Conservation (phyloP, 1,140 invertebrate species). For the Drosophila yakuba region DNA sequence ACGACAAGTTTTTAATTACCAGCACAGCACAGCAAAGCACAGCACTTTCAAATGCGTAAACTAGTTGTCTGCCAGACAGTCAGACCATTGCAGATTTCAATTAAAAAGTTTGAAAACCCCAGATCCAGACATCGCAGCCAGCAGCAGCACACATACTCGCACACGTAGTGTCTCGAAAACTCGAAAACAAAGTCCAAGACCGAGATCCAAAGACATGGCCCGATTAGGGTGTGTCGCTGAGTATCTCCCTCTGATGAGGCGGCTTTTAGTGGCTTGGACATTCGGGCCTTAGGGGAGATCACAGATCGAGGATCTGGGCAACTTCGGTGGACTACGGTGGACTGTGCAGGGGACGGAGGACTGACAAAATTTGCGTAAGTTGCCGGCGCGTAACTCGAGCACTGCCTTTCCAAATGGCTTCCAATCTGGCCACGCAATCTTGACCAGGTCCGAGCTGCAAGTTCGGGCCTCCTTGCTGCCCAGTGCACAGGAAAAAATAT, state of each 20-base stretch:
- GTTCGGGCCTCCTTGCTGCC: conserved; percentile 30
- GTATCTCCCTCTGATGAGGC: conserved; percentile 60
- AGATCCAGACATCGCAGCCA: conserved; percentile 25
- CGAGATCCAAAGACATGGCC: conserved; percentile 45
- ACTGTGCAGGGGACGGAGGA: conserved; percentile 21
- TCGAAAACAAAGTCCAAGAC: conserved; percentile 8
- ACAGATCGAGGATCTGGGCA: conserved; percentile 32
- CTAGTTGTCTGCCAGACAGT: conserved; percentile 59
- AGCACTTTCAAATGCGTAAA: conserved; percentile 80
- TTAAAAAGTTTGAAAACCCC: conserved; percentile 52
- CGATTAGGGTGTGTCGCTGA: conserved; percentile 70
- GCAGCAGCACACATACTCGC: background rate
- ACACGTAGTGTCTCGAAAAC: conserved; percentile 4
- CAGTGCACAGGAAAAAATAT: background rate
- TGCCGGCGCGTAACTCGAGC: conserved; percentile 61
- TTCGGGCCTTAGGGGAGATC: conserved; percentile 34
- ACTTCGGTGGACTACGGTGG: conserved; percentile 1
- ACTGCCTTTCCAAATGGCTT: conserved; percentile 77
- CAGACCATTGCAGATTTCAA: conserved; percentile 69
- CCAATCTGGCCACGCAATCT: conserved; percentile 71
- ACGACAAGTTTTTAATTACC: conserved; percentile 82
- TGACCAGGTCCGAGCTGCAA: conserved; percentile 42
- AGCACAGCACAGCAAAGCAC: conserved; percentile 13
- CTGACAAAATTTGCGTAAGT: conserved; percentile 73
- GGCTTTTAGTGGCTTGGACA: conserved; percentile 37